Conservation (phyloP, 2,888 invertebrate species). For the Operophtera brumata region DNA sequence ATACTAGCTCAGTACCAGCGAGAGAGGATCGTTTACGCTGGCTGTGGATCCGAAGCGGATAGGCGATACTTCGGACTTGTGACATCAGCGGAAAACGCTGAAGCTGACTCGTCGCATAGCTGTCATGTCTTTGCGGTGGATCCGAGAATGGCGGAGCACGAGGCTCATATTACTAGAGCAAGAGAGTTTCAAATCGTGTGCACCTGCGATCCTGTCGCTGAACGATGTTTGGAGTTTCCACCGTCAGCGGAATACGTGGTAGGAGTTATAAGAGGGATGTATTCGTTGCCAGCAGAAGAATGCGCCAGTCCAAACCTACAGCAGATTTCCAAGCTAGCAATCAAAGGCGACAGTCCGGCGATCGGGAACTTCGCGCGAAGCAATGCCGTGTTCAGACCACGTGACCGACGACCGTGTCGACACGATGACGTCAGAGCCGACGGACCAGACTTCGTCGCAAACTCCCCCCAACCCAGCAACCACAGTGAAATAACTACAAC, state of each 20-base stretch:
- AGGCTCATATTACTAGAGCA: conserved; percentile 88
- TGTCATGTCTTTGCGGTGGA: conserved; percentile 98
- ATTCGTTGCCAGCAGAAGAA: conserved; percentile 79
- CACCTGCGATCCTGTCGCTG: conserved; percentile 87
- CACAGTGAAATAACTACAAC: conserved; percentile 90
- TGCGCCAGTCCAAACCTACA: conserved; percentile 64
- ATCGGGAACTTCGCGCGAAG: conserved; percentile 62
- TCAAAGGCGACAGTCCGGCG: conserved; percentile 73
- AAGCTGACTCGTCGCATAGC: conserved; percentile 85
- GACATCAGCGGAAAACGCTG: conserved; percentile 86
- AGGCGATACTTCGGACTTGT: conserved; percentile 95
- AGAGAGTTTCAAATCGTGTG: conserved; percentile 92
- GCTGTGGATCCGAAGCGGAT: conserved; percentile 94
- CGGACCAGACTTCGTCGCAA: conserved; percentile 81
- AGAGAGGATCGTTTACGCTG: conserved; percentile 92
- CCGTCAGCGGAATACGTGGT: conserved; percentile 90
- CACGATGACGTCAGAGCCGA: conserved; percentile 62
- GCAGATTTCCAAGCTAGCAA: conserved; percentile 68
- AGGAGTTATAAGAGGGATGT: conserved; percentile 86
- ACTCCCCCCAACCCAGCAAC: conserved; percentile 92
- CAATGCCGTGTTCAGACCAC: conserved; percentile 61
- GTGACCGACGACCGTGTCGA: conserved; percentile 60
- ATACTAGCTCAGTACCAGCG: conserved; percentile 93
- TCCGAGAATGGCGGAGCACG: conserved; percentile 90
- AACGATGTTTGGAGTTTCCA: conserved; percentile 93